A percentile compares a stretch with the other conserved stretches of the same genome.
phyloP scores from a whole-genome alignment of 2,888 invertebrate species.

The Tipula lateralis region DNA sequence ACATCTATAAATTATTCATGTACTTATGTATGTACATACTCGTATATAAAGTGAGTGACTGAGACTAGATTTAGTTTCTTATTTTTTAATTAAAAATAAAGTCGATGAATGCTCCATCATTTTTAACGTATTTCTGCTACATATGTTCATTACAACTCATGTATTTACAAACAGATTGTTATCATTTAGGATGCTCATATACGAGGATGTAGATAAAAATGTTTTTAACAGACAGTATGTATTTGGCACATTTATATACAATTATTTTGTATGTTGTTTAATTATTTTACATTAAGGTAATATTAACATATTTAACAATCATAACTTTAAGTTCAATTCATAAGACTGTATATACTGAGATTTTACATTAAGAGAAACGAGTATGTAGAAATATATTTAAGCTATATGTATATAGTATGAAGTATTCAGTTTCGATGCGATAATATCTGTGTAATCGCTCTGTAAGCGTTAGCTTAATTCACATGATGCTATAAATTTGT shows the following conservation, averaged over 20 bases:
- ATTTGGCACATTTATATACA: not conserved
- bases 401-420: no score
- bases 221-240: no score
- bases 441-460: not conserved
- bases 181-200: not conserved
- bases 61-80: not conserved
- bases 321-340: not conserved
- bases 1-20: not conserved
- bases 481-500: not conserved
- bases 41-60: not conserved
- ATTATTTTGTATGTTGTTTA: not conserved
- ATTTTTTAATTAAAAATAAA: conserved; percentile 11
- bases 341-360: not conserved
- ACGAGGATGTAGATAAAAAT: no score
- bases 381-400: no score
- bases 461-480: not conserved
- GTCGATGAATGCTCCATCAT: not conserved
- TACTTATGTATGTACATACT: not conserved
- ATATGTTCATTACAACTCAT: no score
- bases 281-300: not conserved
- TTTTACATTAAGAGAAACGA: no score
- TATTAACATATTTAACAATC: not conserved
- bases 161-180: not conserved
- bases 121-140: not conserved
- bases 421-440: not conserved